Evolutionary conservation across 2,113 vertebrate species (phyloP), one percentile per base, ranked within the genome.

Genomic region (Oceanodroma tethys): DNA sequence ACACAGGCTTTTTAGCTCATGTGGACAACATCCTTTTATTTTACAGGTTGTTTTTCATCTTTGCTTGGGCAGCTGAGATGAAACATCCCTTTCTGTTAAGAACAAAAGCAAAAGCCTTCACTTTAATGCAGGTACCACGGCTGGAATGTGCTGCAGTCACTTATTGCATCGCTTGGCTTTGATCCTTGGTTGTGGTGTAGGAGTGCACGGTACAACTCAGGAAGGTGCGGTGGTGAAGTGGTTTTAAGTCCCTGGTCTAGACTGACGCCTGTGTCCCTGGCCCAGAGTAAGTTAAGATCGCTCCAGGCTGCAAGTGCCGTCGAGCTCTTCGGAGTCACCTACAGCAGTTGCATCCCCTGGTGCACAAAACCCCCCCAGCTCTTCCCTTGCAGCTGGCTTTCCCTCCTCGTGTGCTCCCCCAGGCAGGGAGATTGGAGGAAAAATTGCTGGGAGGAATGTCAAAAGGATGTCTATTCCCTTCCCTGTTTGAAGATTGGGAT

Each of bases 91-190:
- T 95, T 92, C 71, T 90, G 32, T 75, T 83, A 56, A 83, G 93
- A 86, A 86, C 55, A 95, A 88, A 94, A 88, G 45, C 67, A 88
- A 88, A 94, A 36, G 7, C n/a, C 68, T 93, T 81, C 9, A 2
- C 75, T 90, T 95, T 34, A 59, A 36, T 86, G 82, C 82, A 52
- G 65, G 76, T 81, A 58, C 50, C 80, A 13, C 65, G 56, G 48
- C 76, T 91, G 88, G 86, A 73, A 63, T 82, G 56, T 72, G 72
- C 88, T 91, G 83, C 65, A 74, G 86, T 81, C 55, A 2, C 58
- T 92, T 52, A 40, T 8, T 78, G 70, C 65, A 15, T 91, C 7
- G 11, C 86, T 96, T 97, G 86, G 91, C 96, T 96, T 96, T 95
- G 88, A 94, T 95, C 76, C 88, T 71, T 56, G 48, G 68, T 22